These are phyloP conservation scores for Lichenostomus cassidix DNA, from an alignment of 2,113 vertebrate species.

Conservation along the genomic window DNA sequence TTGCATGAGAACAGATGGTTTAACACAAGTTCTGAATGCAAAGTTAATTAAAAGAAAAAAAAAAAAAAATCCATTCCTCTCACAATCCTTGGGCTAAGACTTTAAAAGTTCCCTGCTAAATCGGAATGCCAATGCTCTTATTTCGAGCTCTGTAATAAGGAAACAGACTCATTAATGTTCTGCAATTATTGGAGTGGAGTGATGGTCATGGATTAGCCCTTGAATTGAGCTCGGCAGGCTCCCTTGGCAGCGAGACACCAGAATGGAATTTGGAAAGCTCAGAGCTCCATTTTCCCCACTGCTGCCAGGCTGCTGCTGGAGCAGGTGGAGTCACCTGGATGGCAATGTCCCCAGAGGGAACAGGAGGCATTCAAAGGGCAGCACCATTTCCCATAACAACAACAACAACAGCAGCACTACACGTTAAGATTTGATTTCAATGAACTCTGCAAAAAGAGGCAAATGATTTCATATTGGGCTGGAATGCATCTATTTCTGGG, in stretches of 20 bases:
- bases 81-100: slow-evolving; percentile 48
- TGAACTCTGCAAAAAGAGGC: not conserved
- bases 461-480: not conserved
- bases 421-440: not conserved
- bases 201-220: slow-evolving; percentile 19
- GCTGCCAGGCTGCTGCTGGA: not conserved
- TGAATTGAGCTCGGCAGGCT: slow-evolving; percentile 7
- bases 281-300: slow-evolving; percentile 7
- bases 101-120: slow-evolving; percentile 57
- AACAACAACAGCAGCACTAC: not conserved
- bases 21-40: slow-evolving; percentile 56
- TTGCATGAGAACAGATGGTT: slow-evolving; percentile 61
- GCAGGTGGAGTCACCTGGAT: slow-evolving; percentile 45
- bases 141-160: slow-evolving; percentile 52
- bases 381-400: not conserved
- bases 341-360: not conserved
- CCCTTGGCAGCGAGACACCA: not conserved
- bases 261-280: not conserved
- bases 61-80: slow-evolving; percentile 40
- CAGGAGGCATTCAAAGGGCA: not conserved
- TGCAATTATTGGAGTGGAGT: slow-evolving; percentile 32
- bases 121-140: slow-evolving; percentile 33
- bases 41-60: slow-evolving; percentile 63
- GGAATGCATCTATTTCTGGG: not conserved
- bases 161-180: slow-evolving; percentile 49